phyloP scores from a whole-genome alignment of 2,113 vertebrate species.

The Falcunculus frontatus region DNA sequence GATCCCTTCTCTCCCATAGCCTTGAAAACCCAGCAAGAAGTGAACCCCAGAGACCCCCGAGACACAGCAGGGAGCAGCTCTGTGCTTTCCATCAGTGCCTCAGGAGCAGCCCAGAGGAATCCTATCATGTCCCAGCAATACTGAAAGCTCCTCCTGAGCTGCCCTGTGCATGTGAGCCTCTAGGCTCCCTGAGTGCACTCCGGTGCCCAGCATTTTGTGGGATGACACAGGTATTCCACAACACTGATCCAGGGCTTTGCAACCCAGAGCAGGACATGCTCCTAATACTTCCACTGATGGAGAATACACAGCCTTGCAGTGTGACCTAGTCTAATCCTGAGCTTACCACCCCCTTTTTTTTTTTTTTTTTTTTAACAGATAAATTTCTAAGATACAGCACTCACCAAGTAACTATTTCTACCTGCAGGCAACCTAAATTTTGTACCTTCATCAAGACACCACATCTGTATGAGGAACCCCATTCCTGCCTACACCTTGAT shows the following conservation, averaged over 20 bases:
- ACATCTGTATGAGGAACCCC: neutral
- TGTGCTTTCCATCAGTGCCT: fast-evolving
- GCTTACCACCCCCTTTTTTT: neutral
- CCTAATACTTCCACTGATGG: neutral
- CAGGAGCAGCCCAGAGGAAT: neutral
- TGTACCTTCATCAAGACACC: slow-evolving; percentile 10
- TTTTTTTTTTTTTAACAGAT: neutral
- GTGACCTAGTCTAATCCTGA: neutral
- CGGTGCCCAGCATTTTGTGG: neutral
- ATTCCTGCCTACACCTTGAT: neutral
- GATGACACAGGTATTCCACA: neutral
- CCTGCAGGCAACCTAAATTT: neutral
- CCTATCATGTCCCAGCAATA: neutral
- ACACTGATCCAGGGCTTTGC: neutral
- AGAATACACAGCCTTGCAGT: neutral
- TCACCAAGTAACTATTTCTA: slow-evolving; percentile 3
- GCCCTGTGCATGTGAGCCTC: neutral
- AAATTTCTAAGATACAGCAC: slow-evolving; percentile 8
- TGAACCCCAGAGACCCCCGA: fast-evolving
- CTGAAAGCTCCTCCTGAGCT: neutral
- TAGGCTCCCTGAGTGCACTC: slow-evolving; percentile 2
- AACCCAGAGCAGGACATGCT: neutral
- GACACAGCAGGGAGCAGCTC: neutral
- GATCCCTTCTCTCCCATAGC: neutral
- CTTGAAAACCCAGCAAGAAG: neutral